phyloP scores from a whole-genome alignment of 1,140 invertebrate species.

The Ceratosolen solmsi region DNA sequence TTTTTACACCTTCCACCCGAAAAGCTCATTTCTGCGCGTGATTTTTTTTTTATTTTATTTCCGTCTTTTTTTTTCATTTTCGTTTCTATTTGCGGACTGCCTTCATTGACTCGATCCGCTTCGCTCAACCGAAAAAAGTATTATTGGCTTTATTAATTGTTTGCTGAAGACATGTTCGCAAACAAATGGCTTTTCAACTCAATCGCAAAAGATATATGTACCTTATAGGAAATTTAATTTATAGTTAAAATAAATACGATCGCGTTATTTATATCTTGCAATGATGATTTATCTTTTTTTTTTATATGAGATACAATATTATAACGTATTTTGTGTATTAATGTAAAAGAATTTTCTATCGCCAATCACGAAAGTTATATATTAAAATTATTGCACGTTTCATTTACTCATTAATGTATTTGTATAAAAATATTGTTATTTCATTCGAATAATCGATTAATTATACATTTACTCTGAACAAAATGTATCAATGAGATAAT shows the following conservation, averaged over 20 bases:
- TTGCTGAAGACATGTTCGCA: constrained; percentile 41
- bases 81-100: neutral
- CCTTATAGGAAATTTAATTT: constrained; percentile 12
- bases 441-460: too few relatives aligned
- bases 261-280: neutral
- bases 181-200: constrained; percentile 14
- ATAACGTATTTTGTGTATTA: too few relatives aligned
- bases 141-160: constrained; percentile 54
- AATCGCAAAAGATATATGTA: constrained; percentile 3
- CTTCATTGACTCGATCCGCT: neutral
- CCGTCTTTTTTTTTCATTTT: neutral
- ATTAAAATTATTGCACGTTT: too few relatives aligned
- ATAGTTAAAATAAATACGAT: neutral
- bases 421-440: too few relatives aligned
- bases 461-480: too few relatives aligned
- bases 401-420: too few relatives aligned
- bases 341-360: too few relatives aligned
- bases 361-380: too few relatives aligned
- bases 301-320: too few relatives aligned
- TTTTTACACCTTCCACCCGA: neutral
- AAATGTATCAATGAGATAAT: too few relatives aligned
- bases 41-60: too few relatives aligned
- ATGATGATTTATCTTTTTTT: too few relatives aligned
- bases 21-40: neutral
- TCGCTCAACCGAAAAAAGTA: neutral